Percentiles rank a stretch among this genome's conserved stretches.
These are phyloP conservation scores for Bergia puertoricense DNA, from an alignment of 92 coral and sea anemone species.

Conservation along the genomic window DNA sequence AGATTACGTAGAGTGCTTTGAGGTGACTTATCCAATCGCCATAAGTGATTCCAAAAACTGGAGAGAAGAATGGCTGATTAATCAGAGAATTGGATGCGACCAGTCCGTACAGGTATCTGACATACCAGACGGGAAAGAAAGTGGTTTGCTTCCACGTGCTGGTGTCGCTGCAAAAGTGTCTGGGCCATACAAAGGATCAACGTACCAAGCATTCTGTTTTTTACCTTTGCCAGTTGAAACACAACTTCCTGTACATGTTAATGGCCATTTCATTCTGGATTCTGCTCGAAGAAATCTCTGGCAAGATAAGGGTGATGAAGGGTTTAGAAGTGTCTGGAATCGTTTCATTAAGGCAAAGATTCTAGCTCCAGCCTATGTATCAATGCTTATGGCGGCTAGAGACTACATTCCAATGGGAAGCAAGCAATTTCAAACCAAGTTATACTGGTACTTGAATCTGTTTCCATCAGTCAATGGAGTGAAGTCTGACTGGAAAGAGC, in stretches of 20 bases:
- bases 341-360: conserved; percentile 63
- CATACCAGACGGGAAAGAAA: conserved; percentile 63
- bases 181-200: not conserved
- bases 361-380: conserved; percentile 67
- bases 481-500: conserved; percentile 35
- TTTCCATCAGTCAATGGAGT: conserved; percentile 24
- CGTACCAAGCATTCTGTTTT: conserved; percentile 71
- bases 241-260: conserved; percentile 89
- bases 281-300: conserved; percentile 88
- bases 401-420: conserved; percentile 24
- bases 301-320: conserved; percentile 62
- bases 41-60: conserved; percentile 45
- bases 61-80: conserved; percentile 72
- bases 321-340: conserved; percentile 72
- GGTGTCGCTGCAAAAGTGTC: conserved; percentile 79
- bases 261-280: conserved; percentile 88
- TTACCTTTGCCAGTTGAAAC: conserved; percentile 77
- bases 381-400: conserved; percentile 68
- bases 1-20: conserved; percentile 55
- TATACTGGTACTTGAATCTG: conserved; percentile 17
- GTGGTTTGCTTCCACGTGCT: conserved; percentile 89
- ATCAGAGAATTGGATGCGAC: conserved; percentile 66
- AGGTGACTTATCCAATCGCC: conserved; percentile 61
- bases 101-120: not conserved
- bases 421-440: conserved; percentile 11